A percentile compares a stretch with the other conserved stretches of the same genome.
Evolutionary conservation across 2,797 vertebrate genomes (phyloP).

Genomic region (Sebastes melanostomus): DNA sequence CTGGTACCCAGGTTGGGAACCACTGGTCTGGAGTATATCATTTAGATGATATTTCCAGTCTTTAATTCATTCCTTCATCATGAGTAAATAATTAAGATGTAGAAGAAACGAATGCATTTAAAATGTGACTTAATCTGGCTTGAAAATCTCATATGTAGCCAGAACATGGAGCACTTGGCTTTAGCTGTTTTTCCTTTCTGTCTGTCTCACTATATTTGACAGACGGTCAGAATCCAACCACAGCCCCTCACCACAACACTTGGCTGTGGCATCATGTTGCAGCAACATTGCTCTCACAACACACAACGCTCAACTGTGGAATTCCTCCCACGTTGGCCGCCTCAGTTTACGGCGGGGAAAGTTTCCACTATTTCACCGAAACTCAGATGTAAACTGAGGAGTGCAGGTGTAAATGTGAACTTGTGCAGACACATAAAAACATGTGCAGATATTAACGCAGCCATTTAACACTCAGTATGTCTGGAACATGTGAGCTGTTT

Average conservation of each 20-base stretch:
- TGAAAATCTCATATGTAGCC: background rate
- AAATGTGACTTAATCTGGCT: no score
- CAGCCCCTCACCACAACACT: constrained; percentile 38
- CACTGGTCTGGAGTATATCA: background rate
- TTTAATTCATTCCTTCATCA: background rate
- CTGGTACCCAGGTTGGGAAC: no score
- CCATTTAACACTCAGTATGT: background rate
- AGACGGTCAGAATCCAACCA: constrained; percentile 1
- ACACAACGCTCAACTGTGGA: constrained; percentile 10
- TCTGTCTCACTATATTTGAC: background rate
- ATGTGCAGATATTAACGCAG: background rate
- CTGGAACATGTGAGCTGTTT: background rate
- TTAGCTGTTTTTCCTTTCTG: background rate
- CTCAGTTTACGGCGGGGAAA: constrained; percentile 1
- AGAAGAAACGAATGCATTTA: background rate
- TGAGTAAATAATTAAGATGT: background rate
- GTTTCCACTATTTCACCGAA: background rate
- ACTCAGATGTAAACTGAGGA: background rate
- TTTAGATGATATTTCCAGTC: background rate
- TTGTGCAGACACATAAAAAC: background rate
- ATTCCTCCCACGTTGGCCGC: background rate
- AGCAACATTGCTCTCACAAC: constrained; percentile 16
- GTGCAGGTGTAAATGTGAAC: constrained; percentile 18
- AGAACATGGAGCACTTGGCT: background rate
- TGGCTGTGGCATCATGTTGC: constrained; percentile 32